Base-by-base conservation (phyloP, 2,113 vertebrate genomes). In the Microtus richardsoni region DNA sequence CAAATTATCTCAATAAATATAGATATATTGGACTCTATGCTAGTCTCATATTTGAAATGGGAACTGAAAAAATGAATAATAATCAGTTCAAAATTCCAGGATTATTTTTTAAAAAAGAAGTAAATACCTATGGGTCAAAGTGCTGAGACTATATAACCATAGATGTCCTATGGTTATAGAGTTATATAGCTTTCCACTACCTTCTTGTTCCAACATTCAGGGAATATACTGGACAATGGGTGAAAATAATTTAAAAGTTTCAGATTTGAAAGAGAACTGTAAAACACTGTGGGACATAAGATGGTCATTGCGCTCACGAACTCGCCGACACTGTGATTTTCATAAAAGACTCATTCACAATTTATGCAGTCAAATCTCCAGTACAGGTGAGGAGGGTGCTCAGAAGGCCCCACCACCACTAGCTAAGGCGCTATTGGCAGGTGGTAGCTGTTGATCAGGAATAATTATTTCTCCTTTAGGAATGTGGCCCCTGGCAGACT, bases 21-120 rank as follows among this genome's bases (percentile, higher is more conserved):
- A 49, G 49, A 49, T 49, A 5, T 92, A 33, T 75, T 47, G 22
- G 11, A 17, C 1, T 4, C 85, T 88, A 26, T 87, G 2, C 49
- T 16, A 79, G 49, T 2, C 7, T 52, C 74, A 19, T 89, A 28
- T 30, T 80, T 88, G 39, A 62, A 71, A 85, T 30, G 26, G 1
- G 2, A 62, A 58, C 64, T 75, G 28, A 16, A 84, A 89, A 93
- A 95, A 88, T 39, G 17, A 84, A 41, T 64, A 92, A 91, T 68
- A 60, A 74, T 33, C 0, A 66, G 28, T 68, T 74, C 6, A 80
- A 70, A 7, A 3, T n/a, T 14, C 22, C 58, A 91, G 41, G 0
- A 0, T 9, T 68, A 33, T 83, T 12, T 75, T 84, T 22, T 86
- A 7, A 36, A 86, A 7, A 36, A 60, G 74, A 22, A 90, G 7